Evolutionary conservation across 2,113 vertebrate species (phyloP), one percentile per base, ranked within the genome.

Genomic region (Neogale vison): DNA sequence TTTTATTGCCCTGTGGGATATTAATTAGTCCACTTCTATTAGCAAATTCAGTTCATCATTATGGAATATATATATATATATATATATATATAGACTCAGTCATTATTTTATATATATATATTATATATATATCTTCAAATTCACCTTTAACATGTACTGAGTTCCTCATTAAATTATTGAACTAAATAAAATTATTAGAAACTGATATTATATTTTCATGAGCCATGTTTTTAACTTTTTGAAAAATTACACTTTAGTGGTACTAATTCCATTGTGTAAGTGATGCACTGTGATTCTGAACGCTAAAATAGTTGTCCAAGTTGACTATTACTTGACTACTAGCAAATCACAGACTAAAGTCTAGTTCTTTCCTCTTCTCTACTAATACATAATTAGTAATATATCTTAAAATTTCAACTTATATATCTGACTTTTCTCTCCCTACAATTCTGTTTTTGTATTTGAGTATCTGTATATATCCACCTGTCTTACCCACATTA

Each of bases 131-230:
- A 26, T 59, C 21, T 93, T 87, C 29, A 95, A 93, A 88, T 83
- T 85, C 47, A 71, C 4, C 9, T 89, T 93, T 71, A 80, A 67
- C 1, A n/a, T n/a, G 63, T 84, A 34, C 13, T 83, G 14, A 80
- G 74, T 95, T 84, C 15, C 45, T 93, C n/a, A 50, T 47, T 84
- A 87, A 97, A 90, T 82, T 86, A 71, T 55, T 85, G 18, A 83
- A 45, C 69, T 59, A 88, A 71, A 47, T n/a, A 67, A 77, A 83
- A 86, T 71, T 65, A 88, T 47, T 94, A 47, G 34, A 20, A 84
- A 7, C 4, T 52, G 21, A 59, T 80, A 39, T 76, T 63, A 71
- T 82, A 84, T 72, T 97, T 94, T 7, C 4, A 18, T 61, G 10
- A 72, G 14, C 90, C 21, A 77, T 39, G 6, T 65, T 76, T 97